A percentile compares a stretch with the other conserved stretches of the same genome.
Evolutionary conservation across 2,888 invertebrate species (phyloP).

Genomic region (Pammene aurita): DNA sequence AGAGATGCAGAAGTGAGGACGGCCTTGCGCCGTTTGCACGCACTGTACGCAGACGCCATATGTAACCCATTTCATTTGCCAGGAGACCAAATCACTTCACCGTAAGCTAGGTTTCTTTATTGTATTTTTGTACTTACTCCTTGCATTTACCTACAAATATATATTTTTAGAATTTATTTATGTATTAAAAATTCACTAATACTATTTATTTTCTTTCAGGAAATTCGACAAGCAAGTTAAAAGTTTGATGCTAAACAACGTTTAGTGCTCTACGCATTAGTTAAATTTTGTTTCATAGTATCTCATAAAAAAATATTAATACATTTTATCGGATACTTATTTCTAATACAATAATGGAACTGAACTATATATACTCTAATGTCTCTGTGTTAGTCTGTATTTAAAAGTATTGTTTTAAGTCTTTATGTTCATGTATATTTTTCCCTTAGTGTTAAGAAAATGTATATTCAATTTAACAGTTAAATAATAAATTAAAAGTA

Average conservation of each 20-base stretch:
- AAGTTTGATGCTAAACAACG: slow-evolving; percentile 81
- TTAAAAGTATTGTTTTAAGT: too few species aligned
- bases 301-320: too few species aligned
- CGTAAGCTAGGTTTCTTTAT: slow-evolving; percentile 82
- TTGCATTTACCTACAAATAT: too few species aligned
- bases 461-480: too few species aligned
- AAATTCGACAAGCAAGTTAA: slow-evolving; percentile 87
- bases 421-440: too few species aligned
- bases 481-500: too few species aligned
- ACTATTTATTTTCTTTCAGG: slow-evolving; percentile 70
- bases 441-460: too few species aligned
- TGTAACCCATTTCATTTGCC: slow-evolving; percentile 99
- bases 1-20: slow-evolving; percentile 97
- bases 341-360: too few species aligned
- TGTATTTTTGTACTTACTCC: not conserved
- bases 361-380: too few species aligned
- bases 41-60: slow-evolving; percentile 95
- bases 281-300: not conserved
- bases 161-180: too few species aligned
- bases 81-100: slow-evolving; percentile 93
- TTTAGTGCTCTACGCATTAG: slow-evolving; percentile 49
- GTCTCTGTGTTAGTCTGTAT: too few species aligned
- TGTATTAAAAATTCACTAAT: not conserved
- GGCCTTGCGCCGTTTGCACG: slow-evolving; percentile 93
- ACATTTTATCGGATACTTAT: too few species aligned